Evolutionary conservation across 2,113 vertebrate species (phyloP), one percentile per base, ranked within the genome.

Genomic region (Platichthys flesus): DNA sequence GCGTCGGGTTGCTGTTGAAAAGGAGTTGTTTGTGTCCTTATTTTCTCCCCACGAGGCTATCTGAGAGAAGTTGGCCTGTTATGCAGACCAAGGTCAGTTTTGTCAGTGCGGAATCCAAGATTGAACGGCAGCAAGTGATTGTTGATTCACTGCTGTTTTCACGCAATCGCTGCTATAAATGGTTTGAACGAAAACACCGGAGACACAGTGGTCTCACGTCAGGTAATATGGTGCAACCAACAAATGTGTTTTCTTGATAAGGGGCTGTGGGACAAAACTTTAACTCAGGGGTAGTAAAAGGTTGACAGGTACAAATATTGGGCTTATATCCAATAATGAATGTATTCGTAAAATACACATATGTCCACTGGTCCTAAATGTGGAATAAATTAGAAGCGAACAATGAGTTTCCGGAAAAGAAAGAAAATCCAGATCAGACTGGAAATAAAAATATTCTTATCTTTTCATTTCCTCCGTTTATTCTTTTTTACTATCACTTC

Each of bases 391-490:
- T 54, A 66, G 54, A 54, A 21, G 26, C 20, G 63, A 13, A 78
- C 61, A 68, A 57, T 18, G 31, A 66, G 54, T 52, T 35, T 57
- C 23, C 14, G 26, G 21, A 54, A 78, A 76, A 65, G 10, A 42
- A 12, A 42, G 40, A 42, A 10, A 42, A 42, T 13, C 40, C 2
- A 42, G 10, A 42, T 42, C 2, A 42, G 40, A 49, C 58, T 81
- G 51, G 24, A 78, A 67, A 61, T 57, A 67, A 67, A n/a, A 67
- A 81, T 69, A 63, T 60, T 16, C 18, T 84, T 68, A 78, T 81
- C 70, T 76, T 49, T 55, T 74, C 21, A 71, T 71, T 70, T 76
- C 31, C 71, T 68, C 6, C 31, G 58, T 64, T 68, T 28, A 47
- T 42, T 31, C 3, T 40, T 67, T 64, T 68, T 10, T 55, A 52